Evolutionary conservation across 2,113 vertebrate genomes (phyloP).

Genomic region (Talpa occidentalis): DNA sequence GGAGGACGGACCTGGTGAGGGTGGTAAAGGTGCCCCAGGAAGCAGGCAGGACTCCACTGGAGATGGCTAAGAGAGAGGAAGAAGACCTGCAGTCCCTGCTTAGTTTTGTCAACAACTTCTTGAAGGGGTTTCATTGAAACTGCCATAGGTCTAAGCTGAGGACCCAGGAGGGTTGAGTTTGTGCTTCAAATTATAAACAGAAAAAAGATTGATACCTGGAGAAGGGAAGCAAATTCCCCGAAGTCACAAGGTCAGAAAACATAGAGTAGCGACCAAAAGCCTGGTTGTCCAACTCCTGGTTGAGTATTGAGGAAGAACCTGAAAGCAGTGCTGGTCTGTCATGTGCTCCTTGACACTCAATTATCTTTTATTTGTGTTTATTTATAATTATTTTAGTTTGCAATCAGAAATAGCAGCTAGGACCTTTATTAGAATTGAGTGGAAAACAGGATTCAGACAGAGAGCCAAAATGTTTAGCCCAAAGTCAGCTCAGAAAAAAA

Average conservation of each 20-base stretch:
- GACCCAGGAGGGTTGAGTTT: not conserved
- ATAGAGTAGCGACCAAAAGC: not conserved
- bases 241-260: not conserved
- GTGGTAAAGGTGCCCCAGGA: not conserved
- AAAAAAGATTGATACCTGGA: not conserved
- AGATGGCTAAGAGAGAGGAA: not conserved
- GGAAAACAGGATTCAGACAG: not conserved
- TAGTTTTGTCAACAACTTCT: not conserved
- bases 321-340: fast-evolving
- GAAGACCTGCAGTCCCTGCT: not conserved
- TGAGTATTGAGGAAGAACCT: not conserved
- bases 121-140: not conserved
- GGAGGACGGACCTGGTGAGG: not conserved
- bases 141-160: not conserved
- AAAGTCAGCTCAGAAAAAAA: not conserved
- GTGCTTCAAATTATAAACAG: not conserved
- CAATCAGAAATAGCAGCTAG: not conserved
- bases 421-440: not conserved
- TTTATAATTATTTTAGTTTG: not conserved
- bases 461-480: not conserved
- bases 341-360: not conserved
- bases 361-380: not conserved
- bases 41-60: not conserved
- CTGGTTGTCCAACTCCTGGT: not conserved
- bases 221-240: not conserved